Evolutionary conservation across 1,140 invertebrate genomes (phyloP).

Genomic region (Drosophila tropicalis): DNA sequence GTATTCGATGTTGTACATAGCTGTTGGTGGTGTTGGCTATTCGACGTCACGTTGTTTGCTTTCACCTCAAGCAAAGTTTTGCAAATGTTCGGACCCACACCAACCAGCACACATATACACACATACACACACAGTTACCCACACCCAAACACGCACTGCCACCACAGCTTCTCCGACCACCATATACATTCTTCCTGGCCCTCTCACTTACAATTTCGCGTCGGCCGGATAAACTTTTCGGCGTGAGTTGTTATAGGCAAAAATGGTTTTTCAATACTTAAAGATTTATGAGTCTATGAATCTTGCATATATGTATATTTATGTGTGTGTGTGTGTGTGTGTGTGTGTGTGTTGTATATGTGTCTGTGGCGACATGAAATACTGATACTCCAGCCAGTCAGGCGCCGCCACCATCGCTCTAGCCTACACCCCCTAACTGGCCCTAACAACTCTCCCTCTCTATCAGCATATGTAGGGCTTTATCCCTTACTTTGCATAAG

Average conservation of each 20-base stretch:
- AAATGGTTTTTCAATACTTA: conserved; percentile 80
- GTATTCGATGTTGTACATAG: conserved; percentile 71
- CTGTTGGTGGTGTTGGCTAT: conserved; percentile 51
- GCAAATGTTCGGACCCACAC: conserved; percentile 50
- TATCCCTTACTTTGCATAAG: conserved; percentile 55
- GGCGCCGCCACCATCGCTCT: not conserved
- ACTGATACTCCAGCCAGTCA: conserved; percentile 45
- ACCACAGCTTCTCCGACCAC: not conserved
- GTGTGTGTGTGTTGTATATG: conserved; percentile 22
- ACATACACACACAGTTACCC: too few species aligned
- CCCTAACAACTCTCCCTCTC: not conserved
- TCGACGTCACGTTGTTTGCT: conserved; percentile 77
- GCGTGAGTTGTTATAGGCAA: conserved; percentile 79
- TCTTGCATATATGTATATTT: conserved; percentile 64
- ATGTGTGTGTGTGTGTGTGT: conserved; percentile 27
- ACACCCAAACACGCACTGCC: conserved; percentile 10
- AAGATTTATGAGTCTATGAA: conserved; percentile 81
- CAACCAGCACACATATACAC: too few species aligned
- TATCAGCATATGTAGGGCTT: conserved; percentile 54
- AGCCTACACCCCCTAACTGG: conserved; percentile 5
- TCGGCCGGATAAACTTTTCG: conserved; percentile 70
- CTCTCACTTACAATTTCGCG: conserved; percentile 27
- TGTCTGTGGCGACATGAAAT: conserved; percentile 62
- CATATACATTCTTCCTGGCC: too few species aligned
- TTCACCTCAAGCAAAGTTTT: conserved; percentile 75